Percentiles rank a stretch among this genome's conserved stretches.
Evolutionary conservation across 2,113 vertebrate genomes (phyloP).

Genomic region (human): DNA sequence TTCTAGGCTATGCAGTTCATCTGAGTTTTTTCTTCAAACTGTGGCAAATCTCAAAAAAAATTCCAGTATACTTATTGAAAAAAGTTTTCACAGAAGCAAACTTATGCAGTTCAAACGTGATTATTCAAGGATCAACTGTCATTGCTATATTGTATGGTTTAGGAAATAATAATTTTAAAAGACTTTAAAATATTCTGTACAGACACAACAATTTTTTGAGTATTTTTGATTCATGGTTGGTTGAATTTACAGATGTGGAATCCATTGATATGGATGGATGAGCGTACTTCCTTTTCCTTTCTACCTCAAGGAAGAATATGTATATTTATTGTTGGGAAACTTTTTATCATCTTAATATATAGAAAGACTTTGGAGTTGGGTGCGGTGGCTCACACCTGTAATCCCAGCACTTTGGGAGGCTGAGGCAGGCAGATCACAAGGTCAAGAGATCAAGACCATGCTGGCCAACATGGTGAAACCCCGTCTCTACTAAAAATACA

Average conservation of each 20-base stretch:
- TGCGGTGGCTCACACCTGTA: no score
- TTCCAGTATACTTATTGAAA: not conserved
- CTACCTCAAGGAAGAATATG: not conserved
- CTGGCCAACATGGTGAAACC: no score
- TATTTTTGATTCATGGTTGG: not conserved
- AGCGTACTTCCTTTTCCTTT: not conserved
- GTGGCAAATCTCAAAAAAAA: not conserved
- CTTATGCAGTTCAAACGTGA: not conserved
- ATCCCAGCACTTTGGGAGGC: no score
- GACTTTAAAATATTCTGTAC: not conserved
- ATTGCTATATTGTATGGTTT: not conserved
- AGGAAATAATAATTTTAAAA: not conserved
- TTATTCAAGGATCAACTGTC: not conserved
- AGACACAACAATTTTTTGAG: not conserved
- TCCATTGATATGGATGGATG: not conserved
- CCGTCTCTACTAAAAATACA: no score
- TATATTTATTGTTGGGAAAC: not conserved
- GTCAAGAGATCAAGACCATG: no score
- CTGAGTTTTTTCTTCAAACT: not conserved
- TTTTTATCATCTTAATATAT: not conserved
- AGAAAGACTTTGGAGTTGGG: not conserved
- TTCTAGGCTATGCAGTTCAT: not conserved
- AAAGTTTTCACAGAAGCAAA: not conserved
- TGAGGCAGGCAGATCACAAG: fast-evolving
- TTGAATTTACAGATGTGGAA: not conserved